These are phyloP conservation scores for Lineus longissimus DNA, from an alignment of 1,140 invertebrate species.

Conservation along the genomic window DNA sequence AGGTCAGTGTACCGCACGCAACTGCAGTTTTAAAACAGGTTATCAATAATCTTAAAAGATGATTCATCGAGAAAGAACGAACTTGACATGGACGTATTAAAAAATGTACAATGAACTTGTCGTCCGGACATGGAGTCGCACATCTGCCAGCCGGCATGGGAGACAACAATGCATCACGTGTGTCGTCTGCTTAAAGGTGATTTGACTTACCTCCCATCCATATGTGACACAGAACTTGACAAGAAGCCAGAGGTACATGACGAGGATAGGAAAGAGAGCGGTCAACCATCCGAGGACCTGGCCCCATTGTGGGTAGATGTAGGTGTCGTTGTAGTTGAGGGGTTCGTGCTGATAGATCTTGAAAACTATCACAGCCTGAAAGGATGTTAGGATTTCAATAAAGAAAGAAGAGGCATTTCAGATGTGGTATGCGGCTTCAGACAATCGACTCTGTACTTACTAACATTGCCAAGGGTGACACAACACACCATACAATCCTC, in stretches of 20 bases:
- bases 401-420: background rate
- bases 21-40: too few relatives aligned
- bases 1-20: too few relatives aligned
- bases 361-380: slow-evolving; percentile 79
- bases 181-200: too few relatives aligned
- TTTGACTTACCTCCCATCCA: slow-evolving; percentile 2
- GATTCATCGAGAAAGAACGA: background rate
- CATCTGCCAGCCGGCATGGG: too few relatives aligned
- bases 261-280: slow-evolving; percentile 83
- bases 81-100: background rate
- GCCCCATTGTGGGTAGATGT: slow-evolving; percentile 84
- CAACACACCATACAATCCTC: slow-evolving; percentile 74
- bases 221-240: background rate
- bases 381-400: slow-evolving; percentile 6
- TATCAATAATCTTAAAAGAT: background rate
- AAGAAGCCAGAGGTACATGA: slow-evolving; percentile 62
- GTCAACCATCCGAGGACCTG: slow-evolving; percentile 87
- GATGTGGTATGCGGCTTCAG: background rate
- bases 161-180: too few relatives aligned
- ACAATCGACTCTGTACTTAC: slow-evolving; percentile 53
- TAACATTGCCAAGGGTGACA: slow-evolving; percentile 75
- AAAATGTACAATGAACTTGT: background rate
- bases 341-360: slow-evolving; percentile 81
- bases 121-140: too few relatives aligned
- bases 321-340: slow-evolving; percentile 76